Conservation (phyloP, 2,888 invertebrate species). For the Amorpha juglandis region DNA sequence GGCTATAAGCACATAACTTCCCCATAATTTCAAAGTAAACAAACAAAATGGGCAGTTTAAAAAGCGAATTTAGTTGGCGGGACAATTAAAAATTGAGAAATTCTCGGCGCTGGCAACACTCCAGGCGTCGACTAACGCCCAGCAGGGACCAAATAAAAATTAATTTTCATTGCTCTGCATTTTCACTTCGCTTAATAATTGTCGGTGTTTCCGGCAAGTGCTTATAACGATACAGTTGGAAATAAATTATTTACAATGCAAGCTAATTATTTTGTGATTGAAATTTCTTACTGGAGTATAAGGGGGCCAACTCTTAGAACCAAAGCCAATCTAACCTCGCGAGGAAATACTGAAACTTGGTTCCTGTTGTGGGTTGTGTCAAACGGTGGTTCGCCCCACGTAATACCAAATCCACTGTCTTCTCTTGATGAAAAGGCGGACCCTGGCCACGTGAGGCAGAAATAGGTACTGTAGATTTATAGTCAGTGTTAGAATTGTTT, state of each 20-base stretch:
- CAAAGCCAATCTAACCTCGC: too few relatives aligned
- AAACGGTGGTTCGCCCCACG: too few relatives aligned
- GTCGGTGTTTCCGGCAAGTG: not conserved
- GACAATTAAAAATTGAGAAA: slow-evolving; percentile 27
- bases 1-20: not conserved
- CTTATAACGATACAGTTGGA: not conserved
- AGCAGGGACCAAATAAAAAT: slow-evolving; percentile 26
- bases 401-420: too few relatives aligned
- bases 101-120: slow-evolving; percentile 24
- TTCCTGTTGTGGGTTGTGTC: too few relatives aligned
- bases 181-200: slow-evolving; percentile 25
- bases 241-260: not conserved
- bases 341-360: too few relatives aligned
- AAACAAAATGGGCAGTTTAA: not conserved
- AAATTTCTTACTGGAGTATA: too few relatives aligned
- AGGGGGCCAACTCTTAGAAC: too few relatives aligned
- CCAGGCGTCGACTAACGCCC: slow-evolving; percentile 19
- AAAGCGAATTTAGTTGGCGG: slow-evolving; percentile 13
- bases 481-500: too few relatives aligned
- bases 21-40: not conserved
- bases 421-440: too few relatives aligned
- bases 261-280: not conserved
- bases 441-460: too few relatives aligned
- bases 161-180: slow-evolving; percentile 24
- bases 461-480: too few relatives aligned